These are phyloP conservation scores for Percina caprodes DNA, from an alignment of 2,113 vertebrate genomes.

Conservation along the genomic window DNA sequence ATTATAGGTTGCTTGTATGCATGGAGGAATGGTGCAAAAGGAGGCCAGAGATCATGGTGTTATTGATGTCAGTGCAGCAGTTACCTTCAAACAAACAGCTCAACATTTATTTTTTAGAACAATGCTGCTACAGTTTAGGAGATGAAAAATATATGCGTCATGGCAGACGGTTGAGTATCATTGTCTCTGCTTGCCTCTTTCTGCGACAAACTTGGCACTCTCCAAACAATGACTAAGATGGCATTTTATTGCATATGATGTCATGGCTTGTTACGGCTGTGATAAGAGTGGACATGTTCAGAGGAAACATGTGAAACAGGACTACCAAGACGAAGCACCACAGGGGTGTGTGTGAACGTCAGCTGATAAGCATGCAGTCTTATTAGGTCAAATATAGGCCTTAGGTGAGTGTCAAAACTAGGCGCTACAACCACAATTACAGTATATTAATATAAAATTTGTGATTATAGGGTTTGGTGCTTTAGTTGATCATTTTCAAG, in stretches of 20 bases:
- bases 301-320: slow-evolving; percentile 61
- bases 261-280: slow-evolving; percentile 56
- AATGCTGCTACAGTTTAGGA: slow-evolving; percentile 29
- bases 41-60: slow-evolving; percentile 22
- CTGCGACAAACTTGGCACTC: slow-evolving; percentile 48
- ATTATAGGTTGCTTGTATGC: slow-evolving; percentile 28
- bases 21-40: slow-evolving; percentile 26
- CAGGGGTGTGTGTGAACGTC: slow-evolving; percentile 76
- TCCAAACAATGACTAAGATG: slow-evolving; percentile 44
- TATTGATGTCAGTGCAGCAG: slow-evolving; percentile 5
- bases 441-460: slow-evolving; percentile 49
- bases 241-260: slow-evolving; percentile 64
- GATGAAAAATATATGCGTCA: slow-evolving; percentile 33
- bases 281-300: slow-evolving; percentile 70
- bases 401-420: slow-evolving; percentile 41
- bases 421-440: slow-evolving; percentile 38
- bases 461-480: slow-evolving; percentile 53
- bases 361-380: slow-evolving; percentile 71
- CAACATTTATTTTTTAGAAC: slow-evolving; percentile 18
- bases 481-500: slow-evolving; percentile 26
- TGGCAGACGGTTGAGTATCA: slow-evolving; percentile 27
- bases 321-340: slow-evolving; percentile 49
- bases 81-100: neutral
- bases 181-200: slow-evolving; percentile 52
- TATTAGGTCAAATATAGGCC: slow-evolving; percentile 53